Evolutionary conservation across 2,113 vertebrate genomes (phyloP).

Genomic region (Aldabrachelys gigantea): DNA sequence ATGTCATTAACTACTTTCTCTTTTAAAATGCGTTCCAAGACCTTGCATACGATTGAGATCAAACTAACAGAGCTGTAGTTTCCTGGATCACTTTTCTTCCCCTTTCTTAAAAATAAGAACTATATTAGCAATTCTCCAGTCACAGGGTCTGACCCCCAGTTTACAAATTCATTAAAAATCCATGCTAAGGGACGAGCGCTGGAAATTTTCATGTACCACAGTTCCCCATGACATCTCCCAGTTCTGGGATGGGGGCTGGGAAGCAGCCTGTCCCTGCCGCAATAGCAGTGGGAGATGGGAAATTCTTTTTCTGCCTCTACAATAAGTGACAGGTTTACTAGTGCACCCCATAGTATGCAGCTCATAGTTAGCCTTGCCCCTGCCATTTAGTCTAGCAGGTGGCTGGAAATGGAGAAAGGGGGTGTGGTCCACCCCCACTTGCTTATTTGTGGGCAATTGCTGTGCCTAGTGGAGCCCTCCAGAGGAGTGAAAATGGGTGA

Average conservation of each 20-base stretch:
- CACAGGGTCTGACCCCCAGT: too few relatives aligned
- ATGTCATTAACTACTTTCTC: too few relatives aligned
- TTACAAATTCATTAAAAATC: too few relatives aligned
- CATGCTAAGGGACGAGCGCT: too few relatives aligned
- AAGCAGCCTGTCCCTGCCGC: background rate
- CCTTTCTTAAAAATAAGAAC: too few relatives aligned
- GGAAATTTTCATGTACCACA: background rate
- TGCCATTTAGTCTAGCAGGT: background rate
- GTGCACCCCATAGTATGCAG: background rate
- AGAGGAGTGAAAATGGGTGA: background rate
- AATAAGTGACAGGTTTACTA: background rate
- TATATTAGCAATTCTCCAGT: too few relatives aligned
- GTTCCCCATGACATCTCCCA: background rate
- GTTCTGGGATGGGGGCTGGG: background rate
- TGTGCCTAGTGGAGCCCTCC: background rate
- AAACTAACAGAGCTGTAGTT: too few relatives aligned
- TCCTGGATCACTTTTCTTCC: too few relatives aligned
- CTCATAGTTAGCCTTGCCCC: background rate
- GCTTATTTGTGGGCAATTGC: background rate
- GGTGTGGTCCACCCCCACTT: background rate
- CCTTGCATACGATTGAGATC: too few relatives aligned
- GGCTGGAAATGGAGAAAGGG: background rate
- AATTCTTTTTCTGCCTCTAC: background rate
- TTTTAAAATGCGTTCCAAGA: too few relatives aligned
- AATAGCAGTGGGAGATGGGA: background rate